These are phyloP conservation scores for Bradypodion pumilum DNA, from an alignment of 2,797 vertebrate genomes.

Conservation along the genomic window DNA sequence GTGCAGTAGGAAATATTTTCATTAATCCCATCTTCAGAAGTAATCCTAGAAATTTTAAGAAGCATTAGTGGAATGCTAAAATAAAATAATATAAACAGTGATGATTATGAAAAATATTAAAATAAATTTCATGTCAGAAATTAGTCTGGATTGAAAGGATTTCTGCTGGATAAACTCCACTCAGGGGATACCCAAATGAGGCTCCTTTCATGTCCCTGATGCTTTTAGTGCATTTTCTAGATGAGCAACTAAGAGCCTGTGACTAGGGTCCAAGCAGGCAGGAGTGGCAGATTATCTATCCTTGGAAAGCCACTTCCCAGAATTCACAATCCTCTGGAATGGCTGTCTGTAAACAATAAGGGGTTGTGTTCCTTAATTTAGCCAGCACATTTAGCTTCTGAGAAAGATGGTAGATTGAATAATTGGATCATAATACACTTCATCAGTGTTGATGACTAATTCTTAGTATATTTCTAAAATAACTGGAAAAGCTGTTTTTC, in stretches of 20 bases:
- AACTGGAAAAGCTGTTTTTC: background rate
- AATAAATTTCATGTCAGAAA: too few relatives aligned
- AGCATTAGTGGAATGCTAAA: constrained; percentile 5
- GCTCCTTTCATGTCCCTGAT: too few relatives aligned
- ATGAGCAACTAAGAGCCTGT: background rate
- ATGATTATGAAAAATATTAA: background rate
- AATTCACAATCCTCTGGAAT: background rate
- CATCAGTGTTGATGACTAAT: background rate
- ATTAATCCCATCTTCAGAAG: background rate
- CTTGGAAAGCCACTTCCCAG: background rate
- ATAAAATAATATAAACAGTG: background rate
- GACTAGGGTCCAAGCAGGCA: background rate
- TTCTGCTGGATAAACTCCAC: too few relatives aligned
- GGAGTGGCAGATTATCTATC: background rate
- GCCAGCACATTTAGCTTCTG: background rate
- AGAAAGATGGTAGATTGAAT: background rate
- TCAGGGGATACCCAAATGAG: too few relatives aligned
- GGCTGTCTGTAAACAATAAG: background rate
- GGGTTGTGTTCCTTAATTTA: background rate
- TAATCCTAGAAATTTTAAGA: constrained; percentile 13
- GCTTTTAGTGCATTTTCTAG: background rate
- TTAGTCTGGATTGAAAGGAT: too few relatives aligned
- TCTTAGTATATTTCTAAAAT: background rate
- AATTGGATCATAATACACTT: background rate
- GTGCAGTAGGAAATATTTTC: constrained; percentile 12